Percentiles rank a stretch among this genome's conserved stretches.
Conservation (phyloP, 2,113 vertebrate genomes). For the Corvus hawaiiensis region DNA sequence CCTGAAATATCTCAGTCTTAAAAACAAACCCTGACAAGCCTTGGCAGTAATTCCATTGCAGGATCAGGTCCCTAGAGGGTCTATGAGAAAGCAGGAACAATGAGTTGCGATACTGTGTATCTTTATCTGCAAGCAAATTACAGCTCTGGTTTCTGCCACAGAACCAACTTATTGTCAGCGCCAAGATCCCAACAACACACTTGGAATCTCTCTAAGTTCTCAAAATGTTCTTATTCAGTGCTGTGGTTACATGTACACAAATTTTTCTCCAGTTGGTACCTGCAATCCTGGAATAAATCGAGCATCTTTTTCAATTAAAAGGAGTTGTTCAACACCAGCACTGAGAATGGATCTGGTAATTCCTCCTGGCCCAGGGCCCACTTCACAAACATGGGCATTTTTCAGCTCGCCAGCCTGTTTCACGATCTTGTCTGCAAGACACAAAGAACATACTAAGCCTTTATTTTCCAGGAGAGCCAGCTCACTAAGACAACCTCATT, state of each 20-base stretch:
- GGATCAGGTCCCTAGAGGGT: background rate
- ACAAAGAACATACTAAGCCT: slow-evolving; percentile 17
- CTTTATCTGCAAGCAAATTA: background rate
- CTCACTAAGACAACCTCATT: background rate
- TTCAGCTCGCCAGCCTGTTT: slow-evolving; percentile 84
- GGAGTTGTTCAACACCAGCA: slow-evolving; percentile 78
- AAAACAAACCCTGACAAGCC: background rate
- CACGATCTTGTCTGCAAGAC: slow-evolving; percentile 89
- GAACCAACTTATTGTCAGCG: background rate
- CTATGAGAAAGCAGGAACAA: background rate
- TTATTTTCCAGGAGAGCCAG: background rate
- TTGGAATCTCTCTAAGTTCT: background rate
- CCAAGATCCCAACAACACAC: background rate
- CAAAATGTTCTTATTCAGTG: background rate
- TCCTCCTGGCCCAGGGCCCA: slow-evolving; percentile 94
- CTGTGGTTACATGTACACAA: background rate
- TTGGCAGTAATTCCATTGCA: background rate
- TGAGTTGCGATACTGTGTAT: background rate
- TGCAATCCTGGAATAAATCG: slow-evolving; percentile 92
- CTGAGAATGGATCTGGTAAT: slow-evolving; percentile 93
- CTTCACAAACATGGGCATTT: slow-evolving; percentile 87
- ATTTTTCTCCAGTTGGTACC: slow-evolving; percentile 69
- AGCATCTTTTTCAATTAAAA: slow-evolving; percentile 92
- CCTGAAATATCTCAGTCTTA: background rate
- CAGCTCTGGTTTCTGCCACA: background rate